Percentiles rank a stretch among this genome's conserved stretches.
Evolutionary conservation across 2,797 vertebrate species (phyloP).

Genomic region (Sebastes variabilis): DNA sequence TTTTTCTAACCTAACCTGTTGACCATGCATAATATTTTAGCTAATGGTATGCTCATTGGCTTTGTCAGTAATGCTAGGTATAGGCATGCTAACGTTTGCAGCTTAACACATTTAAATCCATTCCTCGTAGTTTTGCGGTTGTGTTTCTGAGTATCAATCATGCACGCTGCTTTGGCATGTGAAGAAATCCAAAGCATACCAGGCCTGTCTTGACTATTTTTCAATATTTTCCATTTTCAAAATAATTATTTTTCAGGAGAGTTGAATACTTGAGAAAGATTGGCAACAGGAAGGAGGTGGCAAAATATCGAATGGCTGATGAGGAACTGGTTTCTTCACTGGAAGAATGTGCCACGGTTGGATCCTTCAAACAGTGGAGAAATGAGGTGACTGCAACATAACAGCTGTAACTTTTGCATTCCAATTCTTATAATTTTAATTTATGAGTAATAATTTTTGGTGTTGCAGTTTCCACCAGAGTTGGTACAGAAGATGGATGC

Average conservation of each 20-base stretch:
- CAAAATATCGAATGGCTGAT: too few relatives aligned
- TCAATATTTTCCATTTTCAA: too few relatives aligned
- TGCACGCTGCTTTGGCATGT: neutral
- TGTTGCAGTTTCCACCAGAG: conserved; percentile 40
- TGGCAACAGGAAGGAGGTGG: too few relatives aligned
- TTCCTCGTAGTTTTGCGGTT: neutral
- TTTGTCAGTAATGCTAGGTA: too few relatives aligned
- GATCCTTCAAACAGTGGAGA: neutral
- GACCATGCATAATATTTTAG: too few relatives aligned
- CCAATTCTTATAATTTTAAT: accelerated
- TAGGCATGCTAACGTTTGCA: too few relatives aligned
- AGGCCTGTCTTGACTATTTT: neutral
- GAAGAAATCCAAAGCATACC: neutral
- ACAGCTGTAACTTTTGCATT: neutral
- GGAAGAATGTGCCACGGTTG: neutral
- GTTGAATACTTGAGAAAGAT: too few relatives aligned
- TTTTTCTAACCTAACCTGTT: accelerated
- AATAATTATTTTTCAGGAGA: too few relatives aligned
- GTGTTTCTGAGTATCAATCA: neutral
- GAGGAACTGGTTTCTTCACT: neutral
- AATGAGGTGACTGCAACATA: neutral
- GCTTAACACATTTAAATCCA: too few relatives aligned
- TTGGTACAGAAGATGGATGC: conserved; percentile 52
- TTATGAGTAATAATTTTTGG: neutral
- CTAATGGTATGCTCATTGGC: too few relatives aligned